Evolutionary conservation across 2,113 vertebrate genomes (phyloP).

Genomic region (Indri indri): DNA sequence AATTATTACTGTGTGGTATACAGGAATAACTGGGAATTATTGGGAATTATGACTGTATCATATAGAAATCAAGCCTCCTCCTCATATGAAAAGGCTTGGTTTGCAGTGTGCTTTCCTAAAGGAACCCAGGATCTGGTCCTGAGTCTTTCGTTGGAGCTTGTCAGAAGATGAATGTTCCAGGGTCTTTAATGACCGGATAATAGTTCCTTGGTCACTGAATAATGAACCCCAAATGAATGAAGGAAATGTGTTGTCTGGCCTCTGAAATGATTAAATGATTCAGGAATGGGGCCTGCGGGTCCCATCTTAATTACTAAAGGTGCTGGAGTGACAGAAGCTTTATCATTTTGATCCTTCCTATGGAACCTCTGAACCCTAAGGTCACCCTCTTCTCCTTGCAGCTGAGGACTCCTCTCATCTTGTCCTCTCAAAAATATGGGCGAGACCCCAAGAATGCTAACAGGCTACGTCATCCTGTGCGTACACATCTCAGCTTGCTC

Average conservation of each 20-base stretch:
- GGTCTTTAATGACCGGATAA: constrained; percentile 4
- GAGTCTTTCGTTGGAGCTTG: background rate
- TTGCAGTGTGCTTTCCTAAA: background rate
- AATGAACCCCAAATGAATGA: constrained; percentile 25
- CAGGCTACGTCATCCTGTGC: background rate
- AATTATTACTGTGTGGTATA: accelerated
- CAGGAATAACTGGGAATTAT: too few species aligned
- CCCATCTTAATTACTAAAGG: constrained; percentile 49
- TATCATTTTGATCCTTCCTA: background rate
- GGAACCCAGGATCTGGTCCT: background rate
- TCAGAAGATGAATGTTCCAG: constrained; percentile 24
- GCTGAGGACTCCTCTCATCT: background rate
- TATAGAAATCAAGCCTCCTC: background rate
- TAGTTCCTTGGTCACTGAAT: constrained; percentile 45
- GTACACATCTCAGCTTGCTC: accelerated
- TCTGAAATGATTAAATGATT: constrained; percentile 42
- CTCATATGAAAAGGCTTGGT: background rate
- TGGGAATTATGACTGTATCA: too few species aligned
- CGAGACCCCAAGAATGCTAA: background rate
- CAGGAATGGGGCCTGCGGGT: background rate
- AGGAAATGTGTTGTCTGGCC: background rate
- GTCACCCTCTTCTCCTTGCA: background rate
- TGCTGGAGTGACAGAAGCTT: background rate
- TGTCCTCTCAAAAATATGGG: background rate
- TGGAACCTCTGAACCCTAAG: background rate